Conservation (phyloP, 1,140 invertebrate genomes). For the Drosophila prosaltans region DNA sequence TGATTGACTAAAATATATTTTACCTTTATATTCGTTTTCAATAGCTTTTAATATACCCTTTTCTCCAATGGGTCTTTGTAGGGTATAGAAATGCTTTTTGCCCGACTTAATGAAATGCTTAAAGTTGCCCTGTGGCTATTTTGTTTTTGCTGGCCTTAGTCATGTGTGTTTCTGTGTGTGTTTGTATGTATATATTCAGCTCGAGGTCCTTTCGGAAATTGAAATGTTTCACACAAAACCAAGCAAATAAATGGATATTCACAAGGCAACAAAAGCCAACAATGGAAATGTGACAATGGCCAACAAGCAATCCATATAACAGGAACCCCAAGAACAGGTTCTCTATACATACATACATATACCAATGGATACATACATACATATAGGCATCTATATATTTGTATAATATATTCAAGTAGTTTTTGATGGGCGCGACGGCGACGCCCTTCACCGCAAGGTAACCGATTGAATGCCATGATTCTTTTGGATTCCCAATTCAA, state of each 20-base stretch:
- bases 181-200: slow-evolving; percentile 37
- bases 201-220: slow-evolving; percentile 65
- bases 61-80: neutral
- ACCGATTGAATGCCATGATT: slow-evolving; percentile 15
- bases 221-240: slow-evolving; percentile 63
- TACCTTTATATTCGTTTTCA: too few relatives aligned
- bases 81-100: slow-evolving; percentile 6
- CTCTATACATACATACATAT: neutral
- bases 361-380: neutral
- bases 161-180: slow-evolving; percentile 31
- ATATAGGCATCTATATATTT: neutral
- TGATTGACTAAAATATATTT: too few relatives aligned
- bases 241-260: slow-evolving; percentile 72
- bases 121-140: slow-evolving; percentile 62
- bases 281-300: slow-evolving; percentile 74
- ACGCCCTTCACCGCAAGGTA: slow-evolving; percentile 19
- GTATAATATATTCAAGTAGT: slow-evolving; percentile 44
- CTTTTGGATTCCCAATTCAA: slow-evolving; percentile 6
- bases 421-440: slow-evolving; percentile 19
- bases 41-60: slow-evolving; percentile 17
- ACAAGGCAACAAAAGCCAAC: slow-evolving; percentile 57
- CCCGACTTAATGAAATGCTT: slow-evolving; percentile 65
- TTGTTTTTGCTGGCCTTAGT: slow-evolving; percentile 44
- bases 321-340: slow-evolving; percentile 5
- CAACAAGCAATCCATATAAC: slow-evolving; percentile 16